A percentile compares a stretch with the other conserved stretches of the same genome.
These are phyloP conservation scores for Morpho deidamia DNA, from an alignment of 2,888 invertebrate genomes.

Conservation along the genomic window DNA sequence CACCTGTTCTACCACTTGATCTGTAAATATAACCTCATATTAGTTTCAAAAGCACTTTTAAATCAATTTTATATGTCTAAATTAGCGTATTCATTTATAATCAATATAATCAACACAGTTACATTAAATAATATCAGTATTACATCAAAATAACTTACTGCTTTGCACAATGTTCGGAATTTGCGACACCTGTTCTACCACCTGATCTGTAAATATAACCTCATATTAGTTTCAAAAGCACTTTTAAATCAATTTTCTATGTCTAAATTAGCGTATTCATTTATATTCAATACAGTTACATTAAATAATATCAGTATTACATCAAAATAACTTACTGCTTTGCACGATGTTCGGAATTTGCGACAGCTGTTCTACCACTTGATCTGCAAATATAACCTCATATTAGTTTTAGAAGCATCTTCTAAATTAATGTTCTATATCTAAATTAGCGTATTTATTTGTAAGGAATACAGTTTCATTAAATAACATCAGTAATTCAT, in stretches of 20 bases:
- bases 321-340: not conserved
- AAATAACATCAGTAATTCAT: not conserved
- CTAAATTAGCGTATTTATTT: no score
- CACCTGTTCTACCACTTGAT: no score
- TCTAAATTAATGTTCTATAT: not conserved
- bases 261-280: no score
- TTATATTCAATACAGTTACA: no score
- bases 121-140: no score
- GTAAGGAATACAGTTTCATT: no score
- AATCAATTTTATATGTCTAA: not conserved
- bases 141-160: not conserved
- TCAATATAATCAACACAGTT: no score
- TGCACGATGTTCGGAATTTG: not conserved
- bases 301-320: not conserved
- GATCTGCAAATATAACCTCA: not conserved
- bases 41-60: not conserved
- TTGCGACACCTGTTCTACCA: not conserved
- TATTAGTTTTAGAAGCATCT: not conserved
- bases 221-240: not conserved
- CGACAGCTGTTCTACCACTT: not conserved
- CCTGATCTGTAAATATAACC: not conserved
- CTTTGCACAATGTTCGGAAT: not conserved
- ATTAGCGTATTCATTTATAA: no score
- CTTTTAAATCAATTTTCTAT: not conserved
- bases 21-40: no score